Evolutionary conservation across 1,140 invertebrate genomes (phyloP), one percentile per base, ranked within the genome.

Genomic region (Batillaria attramentaria): DNA sequence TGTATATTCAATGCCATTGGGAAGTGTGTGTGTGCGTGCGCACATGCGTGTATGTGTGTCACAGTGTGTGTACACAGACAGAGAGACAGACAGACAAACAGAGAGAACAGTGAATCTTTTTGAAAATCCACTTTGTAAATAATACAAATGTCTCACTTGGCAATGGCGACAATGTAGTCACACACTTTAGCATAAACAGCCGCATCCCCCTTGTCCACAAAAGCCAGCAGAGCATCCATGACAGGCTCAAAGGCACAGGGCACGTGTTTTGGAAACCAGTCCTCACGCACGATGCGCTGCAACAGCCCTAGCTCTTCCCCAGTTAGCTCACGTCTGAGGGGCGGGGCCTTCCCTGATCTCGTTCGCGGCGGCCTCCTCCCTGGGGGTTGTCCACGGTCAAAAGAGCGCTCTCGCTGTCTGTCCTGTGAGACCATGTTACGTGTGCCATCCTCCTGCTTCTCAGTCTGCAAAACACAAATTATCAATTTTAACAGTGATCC

Each of bases 271-370:
- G 79, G 70, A 57, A 83, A 84, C 74, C 79, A 83, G 39, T 84
- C 81, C 65, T 84, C 83, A 33, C 68, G 54, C 33, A 83, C 42
- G 6, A 84, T 80, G 31, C 74, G 79, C 68, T 83, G 78, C n/a
- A 84, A 72, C 33, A 79, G 54, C 10, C 62, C 50, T 37, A 74
- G 62, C 57, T 79, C 72, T 41, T 68, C 20, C 54, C 75, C 72
- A 4, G 37, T 79, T 28, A 39, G 37, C 10, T 72, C 35, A 13
- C 70, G 33, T 33, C 35, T 69, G 50, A 41, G 24, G n/a, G 68
- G 39, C 28, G 65, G 68, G 18, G 54, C 4, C 50, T 62, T 57
- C 3, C 72, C 57, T 3, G 57, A 50, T n/a, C 35, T 74, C 16
- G n/a, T 37, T 54, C 50, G 16, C 18, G 28, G 4, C n/a, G 57